Base-by-base conservation (phyloP, 2,888 invertebrate species). In the Ophioninae sp. region DNA sequence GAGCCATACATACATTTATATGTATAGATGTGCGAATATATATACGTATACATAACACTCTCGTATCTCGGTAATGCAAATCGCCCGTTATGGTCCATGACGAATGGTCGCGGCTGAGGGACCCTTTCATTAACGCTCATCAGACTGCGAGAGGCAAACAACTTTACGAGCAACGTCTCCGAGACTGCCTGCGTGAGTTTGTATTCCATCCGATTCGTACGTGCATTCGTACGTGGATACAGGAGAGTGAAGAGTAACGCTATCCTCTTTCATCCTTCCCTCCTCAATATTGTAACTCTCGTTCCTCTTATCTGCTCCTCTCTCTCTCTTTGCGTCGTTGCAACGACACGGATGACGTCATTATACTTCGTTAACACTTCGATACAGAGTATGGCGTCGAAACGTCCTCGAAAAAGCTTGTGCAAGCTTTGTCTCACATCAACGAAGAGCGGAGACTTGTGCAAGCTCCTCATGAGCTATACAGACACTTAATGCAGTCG, bases 41-140 rank as follows among this genome's bases (percentile, higher is more conserved):
- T 30, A 17, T 57, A 37, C 37, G n/a, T 17, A 20, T 57, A 37
- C 57, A 57, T 23, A n/a, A 20, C 7, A 30, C 6, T 21, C 67
- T 73, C 65, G 74, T 84, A 84, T 85, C 84, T 73, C 62, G 59
- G 77, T 68, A 74, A 85, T 85, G 81, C 79, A 86, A 86, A 85
- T 85, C 75, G 73, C 69, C 80, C 74, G 78, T 84, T 84, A 82
- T 82, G 80, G 80, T 57, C 81, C 74, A 79, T 81, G 85, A 85
- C 80, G 81, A 83, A 86, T 85, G 72, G 77, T 20, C 67, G 73
- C 62, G 69, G 74, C 73, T 61, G 78, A 70, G 65, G 70, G 73
- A 65, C 81, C 87, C 83, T 86, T 88, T 89, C 88, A 90, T 89
- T 88, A 90, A 88, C 87, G 87, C 87, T 88, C 89, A 89, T 90